phyloP scores from a whole-genome alignment of 2,888 invertebrate genomes.

The Rhagium mordax region DNA sequence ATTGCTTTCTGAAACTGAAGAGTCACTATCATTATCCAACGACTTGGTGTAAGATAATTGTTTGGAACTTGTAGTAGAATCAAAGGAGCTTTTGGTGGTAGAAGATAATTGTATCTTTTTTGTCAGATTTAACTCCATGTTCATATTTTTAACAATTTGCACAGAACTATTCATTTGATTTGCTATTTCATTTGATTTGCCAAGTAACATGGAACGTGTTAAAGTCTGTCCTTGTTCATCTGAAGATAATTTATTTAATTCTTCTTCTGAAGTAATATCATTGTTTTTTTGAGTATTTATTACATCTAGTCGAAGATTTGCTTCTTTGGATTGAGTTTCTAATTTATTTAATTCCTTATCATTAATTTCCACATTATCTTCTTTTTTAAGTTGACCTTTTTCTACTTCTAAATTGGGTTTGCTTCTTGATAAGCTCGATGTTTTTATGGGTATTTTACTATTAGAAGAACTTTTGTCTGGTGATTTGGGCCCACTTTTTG shows the following conservation, averaged over 20 bases:
- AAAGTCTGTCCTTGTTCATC: conserved; percentile 40
- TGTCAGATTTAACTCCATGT: conserved; percentile 45
- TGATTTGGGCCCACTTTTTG: conserved; percentile 59
- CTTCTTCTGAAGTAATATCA: background rate
- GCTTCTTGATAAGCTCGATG: background rate
- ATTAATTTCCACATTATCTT: background rate
- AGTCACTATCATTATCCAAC: conserved; percentile 67
- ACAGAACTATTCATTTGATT: conserved; percentile 55
- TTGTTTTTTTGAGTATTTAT: background rate
- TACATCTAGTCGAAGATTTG: background rate
- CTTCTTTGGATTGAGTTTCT: background rate
- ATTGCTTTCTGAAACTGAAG: conserved; percentile 69
- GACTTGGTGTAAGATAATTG: conserved; percentile 69
- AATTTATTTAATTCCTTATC: background rate
- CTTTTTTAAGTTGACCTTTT: conserved; percentile 1
- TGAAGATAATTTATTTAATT: background rate
- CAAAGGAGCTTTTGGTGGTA: conserved; percentile 64
- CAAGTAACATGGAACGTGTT: background rate
- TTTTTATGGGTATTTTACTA: conserved; percentile 64
- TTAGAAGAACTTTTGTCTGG: conserved; percentile 47
- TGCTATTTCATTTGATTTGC: conserved; percentile 45
- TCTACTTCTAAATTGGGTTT: background rate
- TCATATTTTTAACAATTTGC: conserved; percentile 53
- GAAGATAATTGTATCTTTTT: conserved; percentile 52
- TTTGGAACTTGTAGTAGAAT: conserved; percentile 66